Conservation (phyloP, 2,113 vertebrate genomes). For the Dryoscopus gambensis region DNA sequence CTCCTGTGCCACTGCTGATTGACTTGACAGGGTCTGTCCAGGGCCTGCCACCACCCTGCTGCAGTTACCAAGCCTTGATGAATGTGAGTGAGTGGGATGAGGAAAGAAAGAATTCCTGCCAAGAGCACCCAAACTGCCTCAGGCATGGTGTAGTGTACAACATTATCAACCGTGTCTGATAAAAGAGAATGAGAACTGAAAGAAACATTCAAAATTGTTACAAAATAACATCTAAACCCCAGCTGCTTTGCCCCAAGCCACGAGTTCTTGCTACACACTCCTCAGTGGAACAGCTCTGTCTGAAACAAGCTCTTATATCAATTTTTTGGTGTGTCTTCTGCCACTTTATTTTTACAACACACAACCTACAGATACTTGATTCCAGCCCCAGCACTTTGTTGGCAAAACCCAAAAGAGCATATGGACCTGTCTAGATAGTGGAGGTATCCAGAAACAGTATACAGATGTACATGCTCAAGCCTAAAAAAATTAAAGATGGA, state of each 20-base stretch:
- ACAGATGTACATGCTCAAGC: neutral
- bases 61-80: neutral
- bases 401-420: conserved; percentile 11
- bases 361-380: neutral
- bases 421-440: conserved; percentile 2
- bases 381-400: neutral
- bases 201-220: neutral
- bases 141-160: neutral
- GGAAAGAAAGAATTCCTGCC: neutral
- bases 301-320: neutral
- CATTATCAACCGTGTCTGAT: neutral
- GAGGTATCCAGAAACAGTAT: conserved; percentile 2
- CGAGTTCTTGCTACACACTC: neutral
- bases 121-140: neutral
- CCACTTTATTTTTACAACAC: neutral
- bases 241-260: neutral
- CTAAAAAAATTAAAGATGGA: neutral
- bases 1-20: neutral
- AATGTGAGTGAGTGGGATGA: neutral
- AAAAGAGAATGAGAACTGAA: neutral
- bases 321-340: neutral
- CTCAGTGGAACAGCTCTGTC: neutral
- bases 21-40: neutral
- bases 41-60: neutral
- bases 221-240: neutral